Base-by-base conservation (phyloP, 2,888 invertebrate genomes). In the Tribolium freemani region DNA sequence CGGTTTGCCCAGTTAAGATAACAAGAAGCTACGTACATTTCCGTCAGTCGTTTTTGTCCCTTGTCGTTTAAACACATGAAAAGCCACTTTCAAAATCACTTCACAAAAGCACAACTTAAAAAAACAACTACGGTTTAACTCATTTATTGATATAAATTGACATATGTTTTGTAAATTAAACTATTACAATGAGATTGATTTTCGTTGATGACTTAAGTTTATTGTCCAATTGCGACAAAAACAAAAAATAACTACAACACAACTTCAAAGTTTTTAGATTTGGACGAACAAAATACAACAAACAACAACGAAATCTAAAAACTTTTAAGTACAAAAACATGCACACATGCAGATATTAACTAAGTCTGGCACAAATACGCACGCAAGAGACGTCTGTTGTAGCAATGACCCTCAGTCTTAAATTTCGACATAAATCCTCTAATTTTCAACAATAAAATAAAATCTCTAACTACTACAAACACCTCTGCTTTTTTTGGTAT, bases 41-140 rank as follows among this genome's bases (percentile, higher is more conserved):
- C 79, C 48, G 69, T 69, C 71, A 69, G 79, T 69, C 75, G 79
- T 63, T 73, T 68, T 58, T 67, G 77, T 78, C 77, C 71, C 68
- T 76, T 77, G 78, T 75, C 73, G 78, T 63, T 74, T 75, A 72
- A 71, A 79, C 80, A 83, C 79, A 75, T 78, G 72, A 80, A 79
- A 80, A 79, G 79, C 78, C 84, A 86, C 86, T 84, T 80, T 82
- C 75, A 79, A 82, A 82, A 77, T 83, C 82, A 81, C 81, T 83
- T 84, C 83, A 84, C 83, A 84, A 82, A 82, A 80, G 79, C 81
- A 79, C 80, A 81, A 73, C 71, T 72, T 54, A 76, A 74, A 63
- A 63, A 51, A 78, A 76, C 74, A 66, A 63, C 53, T 61, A 69
- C 20, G 45, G 56, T 54, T 61, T n/a, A 26, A 71, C 38, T 71